Conservation (phyloP, 2,888 invertebrate genomes). For the Idaea aversata region DNA sequence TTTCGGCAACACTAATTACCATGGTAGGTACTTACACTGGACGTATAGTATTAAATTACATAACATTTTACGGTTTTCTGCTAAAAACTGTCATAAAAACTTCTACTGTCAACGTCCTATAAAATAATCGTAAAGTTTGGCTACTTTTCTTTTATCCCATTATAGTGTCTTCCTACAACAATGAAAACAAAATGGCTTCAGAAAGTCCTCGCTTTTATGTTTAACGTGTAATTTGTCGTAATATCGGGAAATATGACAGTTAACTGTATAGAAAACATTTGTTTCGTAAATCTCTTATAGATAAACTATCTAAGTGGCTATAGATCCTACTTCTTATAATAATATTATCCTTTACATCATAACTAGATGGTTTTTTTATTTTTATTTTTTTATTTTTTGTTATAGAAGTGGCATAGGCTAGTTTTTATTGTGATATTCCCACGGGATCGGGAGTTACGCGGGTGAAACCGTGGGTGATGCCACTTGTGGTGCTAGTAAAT, state of each 20-base stretch:
- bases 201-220: conserved; percentile 3
- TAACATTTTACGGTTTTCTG: conserved; percentile 46
- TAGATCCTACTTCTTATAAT: too few species aligned
- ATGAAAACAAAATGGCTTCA: conserved; percentile 26
- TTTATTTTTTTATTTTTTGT: too few species aligned
- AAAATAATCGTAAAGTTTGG: conserved; percentile 55
- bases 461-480: too few species aligned
- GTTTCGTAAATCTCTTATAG: neutral
- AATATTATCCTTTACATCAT: too few species aligned
- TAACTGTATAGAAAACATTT: neutral
- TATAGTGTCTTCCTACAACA: conserved; percentile 43
- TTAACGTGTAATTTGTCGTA: conserved; percentile 2
- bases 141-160: conserved; percentile 47
- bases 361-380: too few species aligned
- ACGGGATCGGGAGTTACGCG: too few species aligned
- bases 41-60: conserved; percentile 41
- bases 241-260: neutral
- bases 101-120: conserved; percentile 54
- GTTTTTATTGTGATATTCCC: too few species aligned
- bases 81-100: conserved; percentile 57
- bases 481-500: too few species aligned
- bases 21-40: conserved; percentile 17
- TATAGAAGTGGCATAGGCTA: too few species aligned
- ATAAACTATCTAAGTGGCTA: neutral
- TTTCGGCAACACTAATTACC: neutral